Base-by-base conservation (phyloP, 1,140 invertebrate species). In the Drosophila pandora region DNA sequence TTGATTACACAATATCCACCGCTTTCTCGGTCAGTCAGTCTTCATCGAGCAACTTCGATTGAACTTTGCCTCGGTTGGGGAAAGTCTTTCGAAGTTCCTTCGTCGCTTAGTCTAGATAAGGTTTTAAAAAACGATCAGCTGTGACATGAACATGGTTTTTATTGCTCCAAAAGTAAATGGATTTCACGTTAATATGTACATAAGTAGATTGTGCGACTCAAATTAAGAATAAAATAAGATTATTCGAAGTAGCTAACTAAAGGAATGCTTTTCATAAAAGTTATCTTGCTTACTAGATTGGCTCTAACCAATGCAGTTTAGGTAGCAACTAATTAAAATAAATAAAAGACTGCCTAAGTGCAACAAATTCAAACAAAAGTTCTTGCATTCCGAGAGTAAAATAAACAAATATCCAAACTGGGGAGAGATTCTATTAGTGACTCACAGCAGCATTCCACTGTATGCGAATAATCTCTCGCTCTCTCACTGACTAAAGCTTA, bases 1-100 rank as follows among this genome's bases (percentile, higher is more conserved):
- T n/a, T n/a, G n/a, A 64, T 74, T 74, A 41, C 60, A 74, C 47
- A 74, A 64, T 63, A 55, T 50, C 28, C 41, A 23, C 41, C 41
- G 41, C 21, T 32, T 7, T 8, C 3, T 8, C 41, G 41, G 32
- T 23, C n/a, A 30, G 47, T 55, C 32, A 13, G 49, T 69, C 65
- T 68, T 25, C 32, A 39, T 56, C 13, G 32, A 57, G 63, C 65
- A 25, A 13, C 10, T 70, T 69, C 67, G 63, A 57, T 70, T 70
- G 67, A 70, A 70, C 67, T 70, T 69, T 69, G 67, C 13, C 49
- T 69, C 50, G 41, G 2, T 37, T 37, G 62, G 23, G 48, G 43
- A 69, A 68, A 56, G 65, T 69, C 65, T 13, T 10, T 22, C 3
- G n/a, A 0, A 17, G 17, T 52, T 34, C 30, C 9, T 53, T 37